Percentiles rank a stretch among this genome's conserved stretches.
These are phyloP conservation scores for Polypedilum vanderplanki DNA, from an alignment of 1,140 invertebrate genomes.

Conservation along the genomic window DNA sequence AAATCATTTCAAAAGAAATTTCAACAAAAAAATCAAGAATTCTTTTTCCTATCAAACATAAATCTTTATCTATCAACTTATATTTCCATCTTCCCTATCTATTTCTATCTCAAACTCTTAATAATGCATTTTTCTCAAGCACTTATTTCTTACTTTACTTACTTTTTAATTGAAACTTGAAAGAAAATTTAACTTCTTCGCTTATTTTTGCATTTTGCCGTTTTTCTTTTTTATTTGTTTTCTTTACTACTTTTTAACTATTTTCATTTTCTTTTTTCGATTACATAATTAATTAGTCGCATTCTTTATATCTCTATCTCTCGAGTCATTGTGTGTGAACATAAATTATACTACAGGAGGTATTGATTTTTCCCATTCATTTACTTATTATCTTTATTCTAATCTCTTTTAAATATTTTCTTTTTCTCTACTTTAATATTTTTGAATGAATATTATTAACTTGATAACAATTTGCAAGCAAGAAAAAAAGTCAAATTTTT, in stretches of 20 bases:
- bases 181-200: conserved; percentile 20
- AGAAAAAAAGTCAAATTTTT: too few species aligned
- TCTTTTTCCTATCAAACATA: background rate
- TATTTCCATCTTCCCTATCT: conserved; percentile 30
- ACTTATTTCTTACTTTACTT: conserved; percentile 27
- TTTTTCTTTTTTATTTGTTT: background rate
- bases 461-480: too few species aligned
- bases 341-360: conserved; percentile 1
- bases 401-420: too few species aligned
- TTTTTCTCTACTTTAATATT: too few species aligned
- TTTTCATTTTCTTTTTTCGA: background rate
- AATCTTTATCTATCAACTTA: conserved; percentile 19
- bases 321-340: background rate
- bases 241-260: background rate
- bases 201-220: conserved; percentile 31
- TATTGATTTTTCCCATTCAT: background rate
- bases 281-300: background rate
- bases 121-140: conserved; percentile 31
- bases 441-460: too few species aligned
- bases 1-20: background rate
- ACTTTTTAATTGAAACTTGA: conserved; percentile 31
- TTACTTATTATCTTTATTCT: too few species aligned
- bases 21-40: background rate
- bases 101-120: conserved; percentile 31
- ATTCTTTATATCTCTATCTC: too few species aligned